phyloP scores from a whole-genome alignment of 2,888 invertebrate genomes.

The Villa cingulata region DNA sequence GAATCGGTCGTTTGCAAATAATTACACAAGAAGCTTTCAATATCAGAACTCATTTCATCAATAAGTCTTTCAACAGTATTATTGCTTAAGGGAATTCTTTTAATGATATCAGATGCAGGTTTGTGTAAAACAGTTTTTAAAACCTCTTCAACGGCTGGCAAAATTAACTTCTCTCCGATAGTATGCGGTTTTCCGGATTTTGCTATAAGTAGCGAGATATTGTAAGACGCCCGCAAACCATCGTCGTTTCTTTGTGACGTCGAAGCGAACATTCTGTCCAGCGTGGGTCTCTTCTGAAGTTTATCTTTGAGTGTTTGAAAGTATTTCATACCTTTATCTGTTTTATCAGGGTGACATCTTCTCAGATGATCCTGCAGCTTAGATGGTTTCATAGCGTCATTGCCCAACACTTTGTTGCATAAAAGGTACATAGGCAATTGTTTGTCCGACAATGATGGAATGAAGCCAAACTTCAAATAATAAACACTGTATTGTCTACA shows the following conservation, averaged over 20 bases:
- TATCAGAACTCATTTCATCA: conserved; percentile 25
- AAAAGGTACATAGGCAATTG: conserved; percentile 1
- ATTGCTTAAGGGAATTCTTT: conserved; percentile 24
- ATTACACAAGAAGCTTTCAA: conserved; percentile 24
- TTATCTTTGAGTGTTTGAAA: conserved; percentile 3
- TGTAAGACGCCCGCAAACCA: conserved; percentile 6
- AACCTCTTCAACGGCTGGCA: conserved; percentile 23
- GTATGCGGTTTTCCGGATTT: conserved; percentile 6
- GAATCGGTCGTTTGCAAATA: conserved; percentile 23
- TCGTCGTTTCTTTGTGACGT: conserved; percentile 4
- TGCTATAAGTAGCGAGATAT: conserved; percentile 7
- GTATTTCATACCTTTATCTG: conserved; percentile 3
- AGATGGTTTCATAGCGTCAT: conserved; percentile 7
- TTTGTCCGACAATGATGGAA: conserved; percentile 1
- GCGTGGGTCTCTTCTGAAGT: conserved; percentile 1
- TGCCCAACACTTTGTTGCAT: conserved; percentile 7
- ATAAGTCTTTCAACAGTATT: conserved; percentile 23
- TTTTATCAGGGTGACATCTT: conserved; percentile 7
- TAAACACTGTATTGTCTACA: conserved; percentile 1
- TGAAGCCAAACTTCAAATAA: conserved; percentile 6
- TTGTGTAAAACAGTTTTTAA: conserved; percentile 22
- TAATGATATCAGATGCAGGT: conserved; percentile 21
- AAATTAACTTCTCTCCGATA: conserved; percentile 18
- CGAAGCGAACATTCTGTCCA: not conserved
- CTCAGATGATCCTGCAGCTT: conserved; percentile 8